These are phyloP conservation scores for Babylonia areolata DNA, from an alignment of 1,140 invertebrate genomes.

Conservation along the genomic window DNA sequence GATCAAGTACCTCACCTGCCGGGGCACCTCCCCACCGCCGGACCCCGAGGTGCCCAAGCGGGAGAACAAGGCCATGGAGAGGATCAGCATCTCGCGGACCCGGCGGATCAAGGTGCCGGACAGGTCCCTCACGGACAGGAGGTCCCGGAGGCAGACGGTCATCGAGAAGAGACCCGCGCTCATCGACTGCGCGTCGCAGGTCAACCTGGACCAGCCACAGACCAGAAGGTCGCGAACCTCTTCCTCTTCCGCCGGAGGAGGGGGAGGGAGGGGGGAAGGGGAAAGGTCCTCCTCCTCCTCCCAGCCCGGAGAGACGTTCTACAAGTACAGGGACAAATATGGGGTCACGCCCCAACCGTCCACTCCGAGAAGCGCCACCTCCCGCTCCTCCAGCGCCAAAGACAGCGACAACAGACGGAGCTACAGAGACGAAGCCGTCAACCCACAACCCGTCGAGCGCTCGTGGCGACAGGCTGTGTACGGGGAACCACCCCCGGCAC, in stretches of 20 bases:
- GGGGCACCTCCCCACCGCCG: constrained; percentile 69
- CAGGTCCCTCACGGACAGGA: constrained; percentile 43
- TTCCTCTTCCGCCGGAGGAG: constrained; percentile 41
- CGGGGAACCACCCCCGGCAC: constrained; percentile 53
- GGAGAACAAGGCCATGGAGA: constrained; percentile 52
- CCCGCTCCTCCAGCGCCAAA: constrained; percentile 33
- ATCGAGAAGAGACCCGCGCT: constrained; percentile 31
- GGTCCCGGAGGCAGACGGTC: constrained; percentile 41
- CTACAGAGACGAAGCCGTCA: constrained; percentile 49
- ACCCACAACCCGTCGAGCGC: constrained; percentile 61
- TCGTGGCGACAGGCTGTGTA: constrained; percentile 71
- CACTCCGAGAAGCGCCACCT: constrained; percentile 8
- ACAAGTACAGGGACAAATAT: constrained; percentile 64
- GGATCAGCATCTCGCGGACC: constrained; percentile 60
- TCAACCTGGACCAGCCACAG: constrained; percentile 58
- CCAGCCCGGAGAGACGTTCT: constrained; percentile 61
- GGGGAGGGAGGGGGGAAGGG: constrained; percentile 45
- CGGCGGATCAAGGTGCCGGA: constrained; percentile 59
- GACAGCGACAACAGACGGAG: constrained; percentile 46
- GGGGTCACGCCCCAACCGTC: constrained; percentile 7
- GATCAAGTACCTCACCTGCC: constrained; percentile 60
- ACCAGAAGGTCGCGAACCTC: constrained; percentile 40
- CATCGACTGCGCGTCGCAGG: constrained; percentile 64
- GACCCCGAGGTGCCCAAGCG: constrained; percentile 57
- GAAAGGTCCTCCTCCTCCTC: not conserved